Base-by-base conservation (phyloP, 2,113 vertebrate species). In the Labrus mixtus region DNA sequence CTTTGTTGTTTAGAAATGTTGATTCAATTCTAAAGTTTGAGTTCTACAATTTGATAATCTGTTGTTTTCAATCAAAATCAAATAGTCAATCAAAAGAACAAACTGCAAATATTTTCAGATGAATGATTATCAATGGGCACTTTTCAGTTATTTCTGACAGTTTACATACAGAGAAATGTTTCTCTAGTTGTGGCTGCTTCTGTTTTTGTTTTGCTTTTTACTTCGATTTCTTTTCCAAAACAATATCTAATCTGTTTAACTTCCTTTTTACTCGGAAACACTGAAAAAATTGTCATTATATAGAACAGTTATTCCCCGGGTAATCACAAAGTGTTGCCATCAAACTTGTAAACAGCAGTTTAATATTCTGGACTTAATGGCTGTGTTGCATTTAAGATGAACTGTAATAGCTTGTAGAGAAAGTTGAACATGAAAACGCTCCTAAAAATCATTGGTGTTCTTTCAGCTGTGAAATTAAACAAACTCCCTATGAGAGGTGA, bases 381-480 rank as follows among this genome's bases (percentile, higher is more conserved):
- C 67, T 81, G 60, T 79, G 68, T 89, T 88, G 75, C 81, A 66
- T 85, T 81, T 19, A 82, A 78, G 78, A 89, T 91, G 89, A 89
- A 91, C 90, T 89, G 88, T 87, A 89, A 90, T 87, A 75, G 76
- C 87, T 86, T 85, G 81, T 84, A 77, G 79, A 91, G 79, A 90
- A 87, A 89, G 83, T 87, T 88, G 86, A 85, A 90, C 90, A 93
- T 83, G 72, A 86, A 90, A 89, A 88, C 80, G 79, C 83, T 87
- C 83, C 85, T 80, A 80, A 87, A 93, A 92, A 90, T 92, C 88
- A 90, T 91, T 89, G 90, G 78, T 87, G 90, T 78, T 87, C 89
- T 64, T 79, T 89, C 85, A 87, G 70, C 89, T 93, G 92, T 93
- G 92, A 93, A 92, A 93, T 93, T 92, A 92, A 93, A 91, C 91